phyloP scores from a whole-genome alignment of 2,888 invertebrate species.

The Cactoblastis cactorum region DNA sequence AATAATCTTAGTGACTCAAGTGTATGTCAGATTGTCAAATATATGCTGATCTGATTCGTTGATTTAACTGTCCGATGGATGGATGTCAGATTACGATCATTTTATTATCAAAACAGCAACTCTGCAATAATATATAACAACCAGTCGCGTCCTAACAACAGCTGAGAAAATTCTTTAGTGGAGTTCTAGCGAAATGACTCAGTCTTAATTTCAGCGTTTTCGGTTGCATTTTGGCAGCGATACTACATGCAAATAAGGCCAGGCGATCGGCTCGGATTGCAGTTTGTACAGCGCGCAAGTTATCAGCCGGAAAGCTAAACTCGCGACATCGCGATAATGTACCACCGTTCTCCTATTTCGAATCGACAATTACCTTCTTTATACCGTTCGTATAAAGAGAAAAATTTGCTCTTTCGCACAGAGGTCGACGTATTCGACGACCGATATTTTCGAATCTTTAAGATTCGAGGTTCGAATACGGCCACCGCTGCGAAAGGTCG shows the following conservation, averaged over 20 bases:
- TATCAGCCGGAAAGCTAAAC: background rate
- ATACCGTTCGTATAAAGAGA: conserved; percentile 5
- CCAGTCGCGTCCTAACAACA: background rate
- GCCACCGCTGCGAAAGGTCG: background rate
- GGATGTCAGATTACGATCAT: background rate
- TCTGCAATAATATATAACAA: background rate
- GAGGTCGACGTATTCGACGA: background rate
- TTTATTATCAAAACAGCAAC: background rate
- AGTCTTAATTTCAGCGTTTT: conserved; percentile 10
- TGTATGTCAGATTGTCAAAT: background rate
- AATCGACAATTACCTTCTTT: background rate
- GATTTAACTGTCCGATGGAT: background rate
- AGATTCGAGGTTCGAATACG: background rate
- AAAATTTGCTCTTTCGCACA: background rate
- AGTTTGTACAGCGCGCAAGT: background rate
- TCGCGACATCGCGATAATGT: background rate
- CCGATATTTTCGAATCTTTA: background rate
- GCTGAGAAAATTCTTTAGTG: conserved; percentile 5
- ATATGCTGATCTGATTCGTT: background rate
- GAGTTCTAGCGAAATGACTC: conserved; percentile 12
- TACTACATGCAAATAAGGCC: background rate
- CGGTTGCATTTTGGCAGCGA: background rate
- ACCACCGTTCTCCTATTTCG: background rate
- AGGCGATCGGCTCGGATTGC: background rate
- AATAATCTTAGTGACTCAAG: background rate